A percentile compares a stretch with the other conserved stretches of the same genome.
Evolutionary conservation across 2,888 invertebrate species (phyloP).

Genomic region (Spilarctia lutea): DNA sequence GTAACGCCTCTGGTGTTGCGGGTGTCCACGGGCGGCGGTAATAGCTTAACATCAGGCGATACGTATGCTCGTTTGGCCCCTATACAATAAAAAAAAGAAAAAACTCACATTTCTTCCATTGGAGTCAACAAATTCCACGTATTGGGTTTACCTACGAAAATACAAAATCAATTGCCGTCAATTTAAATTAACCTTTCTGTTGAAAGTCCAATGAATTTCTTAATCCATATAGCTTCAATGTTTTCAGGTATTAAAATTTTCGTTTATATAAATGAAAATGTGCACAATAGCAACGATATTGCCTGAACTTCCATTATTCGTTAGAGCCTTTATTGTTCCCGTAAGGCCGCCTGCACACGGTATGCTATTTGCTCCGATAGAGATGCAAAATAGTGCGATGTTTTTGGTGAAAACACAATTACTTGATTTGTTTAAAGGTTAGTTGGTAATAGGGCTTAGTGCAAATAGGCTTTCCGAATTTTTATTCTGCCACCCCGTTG

Average conservation of each 20-base stretch:
- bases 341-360: conserved; percentile 17
- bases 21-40: too few relatives aligned
- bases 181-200: conserved; percentile 36
- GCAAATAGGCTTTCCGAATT: neutral
- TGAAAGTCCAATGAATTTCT: conserved; percentile 36
- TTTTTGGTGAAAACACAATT: conserved; percentile 9
- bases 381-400: conserved; percentile 18
- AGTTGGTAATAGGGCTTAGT: neutral
- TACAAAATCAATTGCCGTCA: neutral
- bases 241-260: conserved; percentile 27
- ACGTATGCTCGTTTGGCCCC: too few relatives aligned
- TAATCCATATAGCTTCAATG: conserved; percentile 18
- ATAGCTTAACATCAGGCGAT: too few relatives aligned
- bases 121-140: neutral
- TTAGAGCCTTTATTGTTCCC: conserved; percentile 25
- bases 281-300: conserved; percentile 23
- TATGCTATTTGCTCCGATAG: conserved; percentile 23
- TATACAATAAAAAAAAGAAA: too few relatives aligned
- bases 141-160: neutral
- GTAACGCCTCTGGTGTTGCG: too few relatives aligned
- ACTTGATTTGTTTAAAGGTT: conserved; percentile 6
- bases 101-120: too few relatives aligned
- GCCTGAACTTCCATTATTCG: conserved; percentile 22
- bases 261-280: conserved; percentile 12
- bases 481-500: too few relatives aligned